phyloP scores from a whole-genome alignment of 2,888 invertebrate species.

The Pristionchus japonicus region DNA sequence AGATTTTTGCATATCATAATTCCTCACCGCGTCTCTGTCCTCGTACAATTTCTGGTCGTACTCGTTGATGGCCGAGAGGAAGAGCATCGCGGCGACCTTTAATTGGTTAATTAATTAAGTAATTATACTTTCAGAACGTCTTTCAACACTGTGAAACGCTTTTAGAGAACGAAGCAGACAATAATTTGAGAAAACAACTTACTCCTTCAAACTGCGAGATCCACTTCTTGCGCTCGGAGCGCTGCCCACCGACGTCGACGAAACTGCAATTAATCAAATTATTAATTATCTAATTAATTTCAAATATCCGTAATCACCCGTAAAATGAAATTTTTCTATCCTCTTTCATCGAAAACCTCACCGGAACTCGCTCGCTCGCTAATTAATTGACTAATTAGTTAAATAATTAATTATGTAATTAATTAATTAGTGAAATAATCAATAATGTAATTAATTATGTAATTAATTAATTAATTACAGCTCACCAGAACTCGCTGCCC shows the following conservation, averaged over 20 bases:
- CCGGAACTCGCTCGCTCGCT: too few relatives aligned
- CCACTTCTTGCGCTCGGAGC: constrained; percentile 1
- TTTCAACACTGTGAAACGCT: neutral
- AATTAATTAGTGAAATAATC: neutral
- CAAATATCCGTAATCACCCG: too few relatives aligned
- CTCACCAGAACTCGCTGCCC: neutral
- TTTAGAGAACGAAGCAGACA: neutral
- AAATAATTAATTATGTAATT: too few relatives aligned
- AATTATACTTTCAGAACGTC: neutral
- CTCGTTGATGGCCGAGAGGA: constrained; percentile 16
- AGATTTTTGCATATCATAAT: too few relatives aligned
- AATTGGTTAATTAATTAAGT: too few relatives aligned
- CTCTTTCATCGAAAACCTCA: too few relatives aligned
- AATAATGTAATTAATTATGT: neutral
- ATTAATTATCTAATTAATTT: neutral
- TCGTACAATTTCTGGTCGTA: neutral
- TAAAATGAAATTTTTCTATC: too few relatives aligned
- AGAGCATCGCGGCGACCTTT: neutral
- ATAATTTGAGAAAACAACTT: neutral
- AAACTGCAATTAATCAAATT: neutral
- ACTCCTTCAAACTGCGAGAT: neutral
- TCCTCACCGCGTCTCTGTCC: neutral
- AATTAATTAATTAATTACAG: neutral
- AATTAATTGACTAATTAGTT: too few relatives aligned
- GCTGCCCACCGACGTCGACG: constrained; percentile 24